Percentiles rank a stretch among this genome's conserved stretches.
Evolutionary conservation across 2,888 invertebrate species (phyloP).

Genomic region (Nycteola revayana): DNA sequence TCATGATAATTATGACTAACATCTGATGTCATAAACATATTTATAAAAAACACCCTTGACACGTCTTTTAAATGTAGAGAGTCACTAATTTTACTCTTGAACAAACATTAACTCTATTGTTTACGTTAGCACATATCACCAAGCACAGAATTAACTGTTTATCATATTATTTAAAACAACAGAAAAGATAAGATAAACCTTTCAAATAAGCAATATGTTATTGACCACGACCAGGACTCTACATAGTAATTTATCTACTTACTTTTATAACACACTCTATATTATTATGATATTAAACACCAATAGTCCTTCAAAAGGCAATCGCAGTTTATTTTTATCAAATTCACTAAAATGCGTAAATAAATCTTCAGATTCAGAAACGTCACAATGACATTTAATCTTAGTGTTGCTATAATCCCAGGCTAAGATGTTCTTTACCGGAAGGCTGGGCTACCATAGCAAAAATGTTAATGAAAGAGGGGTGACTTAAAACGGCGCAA

Average conservation of each 20-base stretch:
- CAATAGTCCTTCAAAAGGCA: slow-evolving; percentile 10
- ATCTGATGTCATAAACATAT: slow-evolving; percentile 53
- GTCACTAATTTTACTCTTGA: no score
- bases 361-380: slow-evolving; percentile 26
- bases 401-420: slow-evolving; percentile 10
- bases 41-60: slow-evolving; percentile 8
- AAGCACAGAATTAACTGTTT: slow-evolving; percentile 17
- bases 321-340: slow-evolving; percentile 22
- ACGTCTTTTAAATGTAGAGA: slow-evolving; percentile 1
- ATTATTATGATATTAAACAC: slow-evolving; percentile 7
- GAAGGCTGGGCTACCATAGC: no score
- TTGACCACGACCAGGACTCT: slow-evolving; percentile 4
- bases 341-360: slow-evolving; percentile 47
- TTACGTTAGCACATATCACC: slow-evolving; percentile 14
- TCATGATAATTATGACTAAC: slow-evolving; percentile 52
- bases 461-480: no score
- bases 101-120: slow-evolving; percentile 6
- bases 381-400: slow-evolving; percentile 41
- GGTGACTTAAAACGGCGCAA: no score
- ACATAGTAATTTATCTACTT: slow-evolving; percentile 4
- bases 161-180: slow-evolving; percentile 26
- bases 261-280: slow-evolving; percentile 14
- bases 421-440: rapidly evolving
- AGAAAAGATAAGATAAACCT: slow-evolving; percentile 24
- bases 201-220: slow-evolving; percentile 8